Base-by-base conservation (phyloP, 2,888 invertebrate genomes). In the Julus scanicus region DNA sequence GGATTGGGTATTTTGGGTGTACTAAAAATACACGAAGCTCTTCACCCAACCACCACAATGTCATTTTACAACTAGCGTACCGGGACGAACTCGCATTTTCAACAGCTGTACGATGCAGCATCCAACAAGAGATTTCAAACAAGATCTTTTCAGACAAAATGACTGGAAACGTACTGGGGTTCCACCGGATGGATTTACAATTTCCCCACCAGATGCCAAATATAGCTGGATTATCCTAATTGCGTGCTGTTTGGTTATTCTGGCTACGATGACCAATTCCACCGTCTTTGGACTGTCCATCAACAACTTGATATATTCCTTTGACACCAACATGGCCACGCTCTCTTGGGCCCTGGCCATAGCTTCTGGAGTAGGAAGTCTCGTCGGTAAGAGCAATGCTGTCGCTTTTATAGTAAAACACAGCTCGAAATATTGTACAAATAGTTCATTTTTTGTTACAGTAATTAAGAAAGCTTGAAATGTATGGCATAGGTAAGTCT, bases 241-340 rank as follows among this genome's bases (percentile, higher is more conserved):
- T 6, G 84, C 44, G n/a, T 84, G 84, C 17, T 48, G 40, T 20
- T 20, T 84, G 84, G 40, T 40, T 84, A 40, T 48, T 13, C 20
- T 48, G 6, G 20, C 84, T 2, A 20, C 44, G n/a, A 40, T 84
- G 44, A 40, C 84, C 84, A 48, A 48, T 15, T 9, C 40, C 20
- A 84, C 17, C n/a, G 48, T 48, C 11, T 84, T 84, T 15, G 84
- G 84, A 9, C 9, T 84, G 48, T 6, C 40, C 20, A 40, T 84
- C 40, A 84, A 84, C 84, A 40, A 84, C 13, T 2, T 84, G 40
- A 84, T 84, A 17, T 84, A 40, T 40, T 5, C 40, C 5, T n/a
- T 84, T 40, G 48, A 84, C n/a, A 84, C 84, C 84, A 84, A 84
- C 44, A 84, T 48, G 40, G 44, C 84, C 84, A 84, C 84, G n/a